Conservation (phyloP, 2,888 invertebrate species). For the Phengaris alcon region DNA sequence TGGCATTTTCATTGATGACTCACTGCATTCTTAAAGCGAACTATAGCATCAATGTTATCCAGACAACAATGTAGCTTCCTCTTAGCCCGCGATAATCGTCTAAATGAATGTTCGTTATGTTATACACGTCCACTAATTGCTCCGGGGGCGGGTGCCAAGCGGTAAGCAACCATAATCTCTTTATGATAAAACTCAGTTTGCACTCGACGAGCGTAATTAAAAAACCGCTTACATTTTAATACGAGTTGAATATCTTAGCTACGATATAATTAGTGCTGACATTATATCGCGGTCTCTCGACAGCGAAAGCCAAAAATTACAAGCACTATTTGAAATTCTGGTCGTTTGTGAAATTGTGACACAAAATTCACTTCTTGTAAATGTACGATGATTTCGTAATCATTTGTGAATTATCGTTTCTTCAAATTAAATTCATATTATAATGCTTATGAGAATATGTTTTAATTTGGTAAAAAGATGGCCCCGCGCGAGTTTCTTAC, state of each 20-base stretch:
- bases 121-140: slow-evolving; percentile 9
- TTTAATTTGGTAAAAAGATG: no score
- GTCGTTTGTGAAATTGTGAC: not conserved
- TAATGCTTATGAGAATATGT: not conserved
- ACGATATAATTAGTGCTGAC: not conserved
- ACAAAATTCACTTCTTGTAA: not conserved
- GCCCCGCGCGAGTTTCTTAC: no score
- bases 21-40: no score
- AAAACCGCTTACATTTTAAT: slow-evolving; percentile 6
- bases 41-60: no score
- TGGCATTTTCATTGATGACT: no score
- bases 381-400: not conserved
- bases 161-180: not conserved
- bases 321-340: not conserved
- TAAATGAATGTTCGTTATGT: slow-evolving; percentile 17
- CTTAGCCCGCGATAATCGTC: not conserved
- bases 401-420: not conserved
- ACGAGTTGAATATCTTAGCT: not conserved
- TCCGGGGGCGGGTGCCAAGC: not conserved
- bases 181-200: not conserved
- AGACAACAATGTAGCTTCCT: not conserved
- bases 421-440: not conserved
- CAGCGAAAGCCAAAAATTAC: not conserved
- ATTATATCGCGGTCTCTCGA: not conserved
- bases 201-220: not conserved